Base-by-base conservation (phyloP, 2,113 vertebrate species). In the Puma concolor region DNA sequence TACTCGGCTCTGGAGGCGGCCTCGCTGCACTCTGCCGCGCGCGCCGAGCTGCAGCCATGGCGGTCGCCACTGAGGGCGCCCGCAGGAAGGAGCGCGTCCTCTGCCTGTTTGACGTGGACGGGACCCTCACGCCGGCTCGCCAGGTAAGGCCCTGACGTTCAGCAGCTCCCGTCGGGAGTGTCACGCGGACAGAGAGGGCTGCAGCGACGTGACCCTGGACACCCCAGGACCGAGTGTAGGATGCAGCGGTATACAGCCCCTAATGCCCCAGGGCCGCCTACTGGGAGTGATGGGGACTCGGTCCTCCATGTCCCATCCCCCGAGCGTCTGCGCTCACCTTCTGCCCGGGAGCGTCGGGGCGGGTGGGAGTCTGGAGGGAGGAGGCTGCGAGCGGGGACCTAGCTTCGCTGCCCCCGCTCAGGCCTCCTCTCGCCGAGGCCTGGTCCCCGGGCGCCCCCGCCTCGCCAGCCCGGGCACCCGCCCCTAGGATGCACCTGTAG, bases 91-190 rank as follows among this genome's bases (percentile, higher is more conserved):
- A 98, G 97, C 97, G 98, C 87, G 96, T 99, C 92, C 98, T 99
- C 67, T 99, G 99, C 85, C 98, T 99, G 82, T 99, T 99, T 98
- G 99, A 99, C 52, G 99, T 99, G 98, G 99, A 99, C 89, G 99
- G 99, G 7, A 99, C 99, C 25, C 99, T 99, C 95, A 99, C 99
- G 36, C 98, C 98, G 1, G 99, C 99, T 2, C 99, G 99, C 98
- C 99, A 99, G 99, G 99, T 99, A 99, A 97, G 97, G 21, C 13
- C 38, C 84, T 1, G 52, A 21, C 74, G 15, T 36, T 44, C 38
- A n/a, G 63, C 29, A 74, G 64, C 63, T 71, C 31, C 13, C 23
- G 2, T 36, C 27, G 29, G 50, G 13, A 25, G 77, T 63, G 48
- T 88, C 69, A 23, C 50, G 33, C 52, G 15, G 66, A 64, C 60